Conservation (phyloP, 2,888 invertebrate species). For the Meteorus colon region DNA sequence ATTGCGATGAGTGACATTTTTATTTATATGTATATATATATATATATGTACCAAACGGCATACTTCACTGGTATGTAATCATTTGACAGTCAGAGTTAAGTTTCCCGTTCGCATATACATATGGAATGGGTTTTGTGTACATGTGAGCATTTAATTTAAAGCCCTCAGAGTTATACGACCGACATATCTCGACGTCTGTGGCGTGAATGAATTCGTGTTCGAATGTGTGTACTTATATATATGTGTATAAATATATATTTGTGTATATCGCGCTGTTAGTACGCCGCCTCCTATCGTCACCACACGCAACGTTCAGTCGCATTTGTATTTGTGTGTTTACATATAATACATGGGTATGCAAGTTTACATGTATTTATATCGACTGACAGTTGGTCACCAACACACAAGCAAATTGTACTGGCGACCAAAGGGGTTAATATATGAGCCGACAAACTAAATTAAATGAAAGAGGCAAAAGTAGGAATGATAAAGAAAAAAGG, state of each 20-base stretch:
- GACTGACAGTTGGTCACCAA: slow-evolving; percentile 25
- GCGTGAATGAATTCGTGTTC: neutral
- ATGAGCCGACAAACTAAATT: slow-evolving; percentile 12
- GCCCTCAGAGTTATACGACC: neutral
- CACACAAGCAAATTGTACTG: neutral
- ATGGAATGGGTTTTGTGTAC: neutral
- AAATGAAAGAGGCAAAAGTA: neutral
- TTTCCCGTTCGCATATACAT: neutral
- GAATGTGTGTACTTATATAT: neutral
- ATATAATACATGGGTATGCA: neutral
- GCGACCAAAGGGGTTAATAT: neutral
- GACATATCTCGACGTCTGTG: neutral
- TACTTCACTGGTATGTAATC: too few species aligned
- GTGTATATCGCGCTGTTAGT: neutral
- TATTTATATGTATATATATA: neutral
- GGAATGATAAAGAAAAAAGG: neutral
- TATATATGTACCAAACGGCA: too few species aligned
- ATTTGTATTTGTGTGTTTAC: neutral
- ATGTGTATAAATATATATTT: neutral
- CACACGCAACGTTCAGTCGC: neutral
- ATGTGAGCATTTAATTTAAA: slow-evolving; percentile 14
- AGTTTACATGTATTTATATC: neutral
- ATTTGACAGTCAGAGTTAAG: too few species aligned
- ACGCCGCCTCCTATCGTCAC: neutral
- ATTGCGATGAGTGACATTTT: neutral